phyloP scores from a whole-genome alignment of 2,888 invertebrate species.

The Drosophila quinaria region DNA sequence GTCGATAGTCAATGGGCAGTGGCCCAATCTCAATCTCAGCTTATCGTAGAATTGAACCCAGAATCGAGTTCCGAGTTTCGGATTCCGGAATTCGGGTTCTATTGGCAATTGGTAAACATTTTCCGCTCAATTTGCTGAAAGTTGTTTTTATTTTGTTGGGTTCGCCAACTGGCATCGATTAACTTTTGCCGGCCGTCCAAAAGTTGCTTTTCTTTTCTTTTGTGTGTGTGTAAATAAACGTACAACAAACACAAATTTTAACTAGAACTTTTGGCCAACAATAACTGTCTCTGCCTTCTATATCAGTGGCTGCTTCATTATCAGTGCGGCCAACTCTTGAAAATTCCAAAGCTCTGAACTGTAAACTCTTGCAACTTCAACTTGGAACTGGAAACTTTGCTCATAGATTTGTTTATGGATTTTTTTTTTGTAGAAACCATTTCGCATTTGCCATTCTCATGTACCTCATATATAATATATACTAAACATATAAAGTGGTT shows the following conservation, averaged over 20 bases:
- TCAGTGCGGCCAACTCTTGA: conserved; percentile 31
- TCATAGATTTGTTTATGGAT: conserved; percentile 33
- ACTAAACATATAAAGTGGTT: conserved; percentile 15
- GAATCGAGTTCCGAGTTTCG: conserved; percentile 1
- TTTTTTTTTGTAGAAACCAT: conserved; percentile 16
- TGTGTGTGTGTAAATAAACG: conserved; percentile 61
- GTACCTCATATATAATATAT: conserved; percentile 8
- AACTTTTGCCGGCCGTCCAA: conserved; percentile 62
- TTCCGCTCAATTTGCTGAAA: conserved; percentile 76
- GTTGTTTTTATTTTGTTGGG: conserved; percentile 31
- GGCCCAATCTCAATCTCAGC: conserved; percentile 53
- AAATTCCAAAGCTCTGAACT: conserved; percentile 15
- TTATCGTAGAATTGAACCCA: conserved; percentile 12
- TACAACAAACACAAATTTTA: conserved; percentile 50
- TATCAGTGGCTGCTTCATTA: conserved; percentile 44
- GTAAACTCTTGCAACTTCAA: conserved; percentile 15
- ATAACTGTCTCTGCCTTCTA: conserved; percentile 24
- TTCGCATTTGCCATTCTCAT: conserved; percentile 4
- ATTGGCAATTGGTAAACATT: conserved; percentile 78
- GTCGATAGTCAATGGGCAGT: conserved; percentile 43
- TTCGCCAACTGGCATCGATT: conserved; percentile 68
- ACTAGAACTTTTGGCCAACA: conserved; percentile 23
- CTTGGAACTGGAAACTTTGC: conserved; percentile 40
- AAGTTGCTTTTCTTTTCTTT: conserved; percentile 39
- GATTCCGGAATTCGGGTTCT: conserved; percentile 42